Base-by-base conservation (phyloP, 2,888 invertebrate species). In the Machimus rusticus region DNA sequence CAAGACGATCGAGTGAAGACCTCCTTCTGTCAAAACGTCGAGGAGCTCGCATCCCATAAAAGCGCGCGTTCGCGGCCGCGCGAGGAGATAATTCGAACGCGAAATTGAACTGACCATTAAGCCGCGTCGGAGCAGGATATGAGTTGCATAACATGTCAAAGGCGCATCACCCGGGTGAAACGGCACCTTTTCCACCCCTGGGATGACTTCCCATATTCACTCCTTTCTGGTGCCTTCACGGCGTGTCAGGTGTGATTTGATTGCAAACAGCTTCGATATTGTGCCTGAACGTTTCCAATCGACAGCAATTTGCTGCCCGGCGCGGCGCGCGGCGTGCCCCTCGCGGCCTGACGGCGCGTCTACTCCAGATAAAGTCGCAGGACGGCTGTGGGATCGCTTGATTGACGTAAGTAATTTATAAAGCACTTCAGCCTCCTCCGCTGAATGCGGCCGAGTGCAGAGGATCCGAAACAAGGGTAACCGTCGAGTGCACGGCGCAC, bases 261-360 rank as follows among this genome's bases (percentile, higher is more conserved):
- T 86, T 89, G 89, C 89, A 89, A 89, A 89, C 89, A 89, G 89
- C 88, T 88, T 88, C 87, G 89, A 89, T 89, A 89, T 89, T 89
- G 89, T 89, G 89, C 88, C 88, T 88, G 88, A 89, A 89, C 89
- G 86, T 87, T 88, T 87, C 88, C 89, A 89, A 89, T 89, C 89
- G 89, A 89, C 88, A 87, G 88, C 89, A 84, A 84, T 84, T 84
- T 84, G 84, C 84, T 84, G 84, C 74, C 66, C 39, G 37, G 43
- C 39, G 39, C 43, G 16, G 16, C 84, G 84, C 74, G 39, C 39
- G 37, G 43, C 39, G 39, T 74, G 16, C 23, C 84, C 43, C 81
- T 46, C 66, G 28, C 66, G 84, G 31, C 23, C 57, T 66, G 84
- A 66, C 84, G 57, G 31, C 31, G 6, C 51, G 66, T 84, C 74